These are phyloP conservation scores for Tenthredo amoena DNA, from an alignment of 2,888 invertebrate species.

Conservation along the genomic window DNA sequence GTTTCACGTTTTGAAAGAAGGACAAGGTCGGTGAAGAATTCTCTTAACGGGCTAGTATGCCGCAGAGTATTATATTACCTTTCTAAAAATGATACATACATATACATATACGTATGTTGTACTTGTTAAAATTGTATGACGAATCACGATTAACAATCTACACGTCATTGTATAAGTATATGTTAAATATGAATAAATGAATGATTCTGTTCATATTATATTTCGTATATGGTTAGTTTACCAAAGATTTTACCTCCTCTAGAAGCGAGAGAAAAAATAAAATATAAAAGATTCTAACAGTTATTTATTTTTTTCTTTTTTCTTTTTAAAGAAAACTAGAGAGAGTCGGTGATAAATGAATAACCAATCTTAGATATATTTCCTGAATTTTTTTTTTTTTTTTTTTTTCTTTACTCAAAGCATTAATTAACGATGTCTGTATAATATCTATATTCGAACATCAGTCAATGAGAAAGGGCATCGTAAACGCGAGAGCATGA, in stretches of 20 bases:
- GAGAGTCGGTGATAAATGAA: neutral
- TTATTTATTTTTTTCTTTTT: neutral
- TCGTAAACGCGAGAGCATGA: neutral
- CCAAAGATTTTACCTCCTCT: neutral
- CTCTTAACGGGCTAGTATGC: neutral
- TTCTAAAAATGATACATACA: neutral
- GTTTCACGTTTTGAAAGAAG: slow-evolving; percentile 28
- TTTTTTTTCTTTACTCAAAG: neutral
- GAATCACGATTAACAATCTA: neutral
- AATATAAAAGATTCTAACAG: neutral
- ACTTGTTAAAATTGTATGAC: neutral
- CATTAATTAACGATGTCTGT: neutral
- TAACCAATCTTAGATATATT: neutral
- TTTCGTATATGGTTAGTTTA: neutral
- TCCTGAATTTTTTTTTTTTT: too few species aligned
- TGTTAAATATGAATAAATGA: neutral
- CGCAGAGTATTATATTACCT: neutral
- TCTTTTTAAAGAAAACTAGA: neutral
- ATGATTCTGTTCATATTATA: neutral
- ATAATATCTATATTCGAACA: neutral
- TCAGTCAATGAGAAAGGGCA: neutral
- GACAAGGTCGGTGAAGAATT: slow-evolving; percentile 39
- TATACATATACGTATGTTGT: neutral
- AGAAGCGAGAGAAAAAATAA: neutral
- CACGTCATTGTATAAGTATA: neutral